phyloP scores from a whole-genome alignment of 2,797 vertebrate species.

The Huso huso region DNA sequence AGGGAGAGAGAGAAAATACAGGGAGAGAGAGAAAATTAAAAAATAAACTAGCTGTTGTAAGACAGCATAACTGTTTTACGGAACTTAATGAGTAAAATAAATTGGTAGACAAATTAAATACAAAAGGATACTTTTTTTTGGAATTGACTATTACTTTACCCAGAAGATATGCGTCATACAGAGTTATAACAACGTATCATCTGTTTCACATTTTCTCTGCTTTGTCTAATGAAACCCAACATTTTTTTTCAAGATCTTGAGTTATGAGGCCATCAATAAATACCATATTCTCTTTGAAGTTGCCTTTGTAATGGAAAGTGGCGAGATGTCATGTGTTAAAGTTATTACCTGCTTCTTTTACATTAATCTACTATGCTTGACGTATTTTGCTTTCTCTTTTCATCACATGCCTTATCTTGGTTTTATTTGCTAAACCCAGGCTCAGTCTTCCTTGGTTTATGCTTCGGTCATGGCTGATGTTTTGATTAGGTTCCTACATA shows the following conservation, averaged over 20 bases:
- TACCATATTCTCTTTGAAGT: constrained; percentile 69
- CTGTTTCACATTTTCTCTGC: constrained; percentile 63
- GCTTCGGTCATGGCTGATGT: too few relatives aligned
- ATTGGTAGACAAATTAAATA: constrained; percentile 6
- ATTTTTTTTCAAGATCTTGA: constrained; percentile 59
- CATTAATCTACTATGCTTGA: constrained; percentile 51
- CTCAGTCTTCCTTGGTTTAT: too few relatives aligned
- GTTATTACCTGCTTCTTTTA: constrained; percentile 60
- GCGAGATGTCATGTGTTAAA: constrained; percentile 64
- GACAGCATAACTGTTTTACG: not conserved
- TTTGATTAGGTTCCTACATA: too few relatives aligned
- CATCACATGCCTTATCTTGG: constrained; percentile 54
- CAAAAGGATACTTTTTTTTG: constrained; percentile 6
- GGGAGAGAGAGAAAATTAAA: not conserved
- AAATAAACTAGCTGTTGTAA: not conserved
- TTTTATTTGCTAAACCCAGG: constrained; percentile 20
- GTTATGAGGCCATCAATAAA: constrained; percentile 66
- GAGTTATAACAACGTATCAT: constrained; percentile 46
- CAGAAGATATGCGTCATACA: constrained; percentile 21
- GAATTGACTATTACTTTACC: constrained; percentile 6
- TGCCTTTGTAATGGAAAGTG: constrained; percentile 54
- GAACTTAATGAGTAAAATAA: not conserved
- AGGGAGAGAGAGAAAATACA: not conserved
- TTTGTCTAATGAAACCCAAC: constrained; percentile 64
- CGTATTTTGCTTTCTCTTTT: constrained; percentile 39